Evolutionary conservation across 2,113 vertebrate species (phyloP).

Genomic region (Syngnathoides biaculeatus): DNA sequence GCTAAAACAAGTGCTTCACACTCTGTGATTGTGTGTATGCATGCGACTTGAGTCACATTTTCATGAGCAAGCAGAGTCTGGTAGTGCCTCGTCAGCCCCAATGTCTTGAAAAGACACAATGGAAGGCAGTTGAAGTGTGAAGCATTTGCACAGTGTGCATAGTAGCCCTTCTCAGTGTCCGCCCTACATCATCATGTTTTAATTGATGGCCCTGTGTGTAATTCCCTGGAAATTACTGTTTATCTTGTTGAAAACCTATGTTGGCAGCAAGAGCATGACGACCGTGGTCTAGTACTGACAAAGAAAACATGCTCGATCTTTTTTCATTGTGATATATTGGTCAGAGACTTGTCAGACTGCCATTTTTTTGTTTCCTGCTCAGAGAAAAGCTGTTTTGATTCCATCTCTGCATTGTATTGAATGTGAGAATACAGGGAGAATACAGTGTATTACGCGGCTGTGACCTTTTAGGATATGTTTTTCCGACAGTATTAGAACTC

Average conservation of each 20-base stretch:
- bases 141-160: slow-evolving; percentile 1
- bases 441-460: not conserved
- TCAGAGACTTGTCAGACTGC: not conserved
- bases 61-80: not conserved
- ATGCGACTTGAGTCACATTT: not conserved
- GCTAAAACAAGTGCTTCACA: not conserved
- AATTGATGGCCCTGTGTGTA: not conserved
- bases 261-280: not conserved
- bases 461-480: not conserved
- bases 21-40: slow-evolving; percentile 1
- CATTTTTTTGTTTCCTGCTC: not conserved
- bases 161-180: not conserved
- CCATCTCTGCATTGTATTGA: not conserved
- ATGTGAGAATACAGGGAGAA: too few relatives aligned
- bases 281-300: not conserved
- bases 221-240: slow-evolving; percentile 4
- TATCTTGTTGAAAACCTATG: not conserved
- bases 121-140: slow-evolving; percentile 1
- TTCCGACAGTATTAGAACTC: too few relatives aligned
- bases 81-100: not conserved
- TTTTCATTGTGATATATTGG: not conserved
- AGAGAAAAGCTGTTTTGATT: not conserved
- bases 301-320: not conserved
- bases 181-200: slow-evolving; percentile 1
- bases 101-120: not conserved